Conservation (phyloP, 2,888 invertebrate genomes). For the Andrena dorsata region DNA sequence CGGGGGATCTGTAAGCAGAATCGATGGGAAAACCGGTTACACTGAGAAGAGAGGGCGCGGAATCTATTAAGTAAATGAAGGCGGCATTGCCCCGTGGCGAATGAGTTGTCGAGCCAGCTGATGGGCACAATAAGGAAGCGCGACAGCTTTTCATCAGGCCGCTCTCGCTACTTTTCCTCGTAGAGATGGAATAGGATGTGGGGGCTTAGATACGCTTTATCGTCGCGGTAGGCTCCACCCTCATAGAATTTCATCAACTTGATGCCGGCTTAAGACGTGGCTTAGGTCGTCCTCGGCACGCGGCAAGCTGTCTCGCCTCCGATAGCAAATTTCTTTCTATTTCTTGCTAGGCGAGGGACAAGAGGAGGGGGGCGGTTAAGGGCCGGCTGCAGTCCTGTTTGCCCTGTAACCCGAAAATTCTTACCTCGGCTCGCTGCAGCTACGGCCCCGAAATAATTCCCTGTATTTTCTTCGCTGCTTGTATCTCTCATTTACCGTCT, state of each 20-base stretch:
- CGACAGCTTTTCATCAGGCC: neutral
- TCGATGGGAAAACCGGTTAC: neutral
- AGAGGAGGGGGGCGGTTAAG: neutral
- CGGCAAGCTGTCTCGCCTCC: constrained; percentile 27
- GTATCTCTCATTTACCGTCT: constrained; percentile 62
- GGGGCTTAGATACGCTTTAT: constrained; percentile 65
- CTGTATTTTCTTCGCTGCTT: constrained; percentile 46
- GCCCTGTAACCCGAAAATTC: neutral
- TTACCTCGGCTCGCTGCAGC: neutral
- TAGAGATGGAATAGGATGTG: constrained; percentile 48
- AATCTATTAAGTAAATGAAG: too few relatives aligned
- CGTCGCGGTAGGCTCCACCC: constrained; percentile 62
- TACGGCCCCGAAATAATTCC: constrained; percentile 26
- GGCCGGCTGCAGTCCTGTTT: neutral
- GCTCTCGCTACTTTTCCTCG: constrained; percentile 56
- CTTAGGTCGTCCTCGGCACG: constrained; percentile 29
- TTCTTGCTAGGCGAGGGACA: neutral
- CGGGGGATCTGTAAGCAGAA: constrained; percentile 90
- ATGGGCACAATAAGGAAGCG: neutral
- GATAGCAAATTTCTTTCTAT: constrained; percentile 41
- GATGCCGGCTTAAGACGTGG: constrained; percentile 71
- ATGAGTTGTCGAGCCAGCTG: too few relatives aligned
- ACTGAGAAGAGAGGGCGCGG: too few relatives aligned
- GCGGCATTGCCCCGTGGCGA: too few relatives aligned
- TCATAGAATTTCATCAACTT: constrained; percentile 76